Evolutionary conservation across 2,113 vertebrate species (phyloP).

Genomic region (Trichomycterus rosablanca): DNA sequence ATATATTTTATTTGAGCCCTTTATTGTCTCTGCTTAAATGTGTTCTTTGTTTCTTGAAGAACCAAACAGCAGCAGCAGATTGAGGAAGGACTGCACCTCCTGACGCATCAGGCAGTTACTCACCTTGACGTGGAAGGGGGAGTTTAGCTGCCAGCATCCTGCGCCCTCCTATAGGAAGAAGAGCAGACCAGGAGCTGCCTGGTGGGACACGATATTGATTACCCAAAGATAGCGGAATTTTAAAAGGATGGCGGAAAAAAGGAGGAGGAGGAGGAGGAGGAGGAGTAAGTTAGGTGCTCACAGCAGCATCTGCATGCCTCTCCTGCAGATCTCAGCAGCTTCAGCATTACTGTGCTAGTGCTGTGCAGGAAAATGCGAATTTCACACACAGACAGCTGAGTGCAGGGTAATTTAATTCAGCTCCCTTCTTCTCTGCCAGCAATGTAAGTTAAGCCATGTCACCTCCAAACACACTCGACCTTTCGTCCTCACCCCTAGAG

Average conservation of each 20-base stretch:
- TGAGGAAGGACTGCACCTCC: constrained; percentile 27
- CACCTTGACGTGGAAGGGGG: constrained; percentile 56
- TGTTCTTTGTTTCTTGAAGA: not conserved
- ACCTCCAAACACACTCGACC: constrained; percentile 57
- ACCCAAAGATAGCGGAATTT: constrained; percentile 64
- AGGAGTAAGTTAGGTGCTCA: constrained; percentile 37
- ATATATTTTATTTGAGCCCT: too few species aligned
- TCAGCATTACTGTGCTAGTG: constrained; percentile 68
- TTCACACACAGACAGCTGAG: constrained; percentile 66
- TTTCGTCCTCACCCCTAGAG: constrained; percentile 35
- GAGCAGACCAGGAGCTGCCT: constrained; percentile 52
- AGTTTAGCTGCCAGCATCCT: constrained; percentile 55
- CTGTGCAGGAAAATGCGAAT: constrained; percentile 67
- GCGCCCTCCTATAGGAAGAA: constrained; percentile 44
- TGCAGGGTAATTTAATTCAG: constrained; percentile 67
- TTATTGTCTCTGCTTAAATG: not conserved
- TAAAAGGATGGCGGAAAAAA: constrained; percentile 60
- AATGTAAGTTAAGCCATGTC: constrained; percentile 65
- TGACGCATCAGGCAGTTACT: constrained; percentile 68
- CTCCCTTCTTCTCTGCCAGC: constrained; percentile 52
- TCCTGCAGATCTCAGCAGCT: constrained; percentile 62
- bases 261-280: constrained; percentile 47
- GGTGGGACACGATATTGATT: constrained; percentile 67
- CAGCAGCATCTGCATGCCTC: constrained; percentile 36
- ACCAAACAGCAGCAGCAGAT: constrained; percentile 12